phyloP scores from a whole-genome alignment of 2,797 vertebrate genomes.

The Bufotes viridis region DNA sequence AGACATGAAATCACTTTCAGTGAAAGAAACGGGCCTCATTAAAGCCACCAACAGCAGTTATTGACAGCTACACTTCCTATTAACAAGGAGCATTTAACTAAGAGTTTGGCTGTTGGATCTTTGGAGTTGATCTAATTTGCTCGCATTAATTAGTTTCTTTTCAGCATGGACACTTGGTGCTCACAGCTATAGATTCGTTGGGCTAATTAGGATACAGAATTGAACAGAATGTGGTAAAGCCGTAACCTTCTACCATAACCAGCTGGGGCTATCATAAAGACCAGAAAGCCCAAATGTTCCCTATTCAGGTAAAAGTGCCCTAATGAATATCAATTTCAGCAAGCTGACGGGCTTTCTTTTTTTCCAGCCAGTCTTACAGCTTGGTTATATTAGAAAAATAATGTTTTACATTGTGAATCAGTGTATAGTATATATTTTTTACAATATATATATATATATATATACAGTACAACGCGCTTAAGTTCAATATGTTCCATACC shows the following conservation, averaged over 20 bases:
- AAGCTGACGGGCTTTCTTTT: conserved; percentile 70
- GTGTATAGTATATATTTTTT: background rate
- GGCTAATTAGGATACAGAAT: conserved; percentile 85
- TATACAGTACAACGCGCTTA: no score
- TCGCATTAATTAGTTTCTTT: conserved; percentile 93
- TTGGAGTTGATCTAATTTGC: conserved; percentile 95
- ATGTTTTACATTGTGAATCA: conserved; percentile 5
- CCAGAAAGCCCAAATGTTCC: conserved; percentile 81
- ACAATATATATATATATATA: no score
- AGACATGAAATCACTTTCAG: conserved; percentile 95
- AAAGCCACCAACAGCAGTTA: conserved; percentile 83
- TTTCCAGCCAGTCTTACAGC: conserved; percentile 54
- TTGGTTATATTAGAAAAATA: conserved; percentile 24
- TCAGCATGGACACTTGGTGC: conserved; percentile 85
- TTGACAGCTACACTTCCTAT: conserved; percentile 84
- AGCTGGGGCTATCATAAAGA: conserved; percentile 84
- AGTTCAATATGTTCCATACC: background rate
- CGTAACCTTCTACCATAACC: conserved; percentile 85
- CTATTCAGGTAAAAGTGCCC: conserved; percentile 79
- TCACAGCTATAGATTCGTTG: conserved; percentile 84
- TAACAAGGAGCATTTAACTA: conserved; percentile 87
- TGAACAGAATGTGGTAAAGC: conserved; percentile 83
- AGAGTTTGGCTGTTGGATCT: conserved; percentile 86
- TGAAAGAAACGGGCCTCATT: conserved; percentile 86
- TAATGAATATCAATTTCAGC: conserved; percentile 84